Conservation (phyloP, 2,888 invertebrate species). For the Eupithecia exiguata region DNA sequence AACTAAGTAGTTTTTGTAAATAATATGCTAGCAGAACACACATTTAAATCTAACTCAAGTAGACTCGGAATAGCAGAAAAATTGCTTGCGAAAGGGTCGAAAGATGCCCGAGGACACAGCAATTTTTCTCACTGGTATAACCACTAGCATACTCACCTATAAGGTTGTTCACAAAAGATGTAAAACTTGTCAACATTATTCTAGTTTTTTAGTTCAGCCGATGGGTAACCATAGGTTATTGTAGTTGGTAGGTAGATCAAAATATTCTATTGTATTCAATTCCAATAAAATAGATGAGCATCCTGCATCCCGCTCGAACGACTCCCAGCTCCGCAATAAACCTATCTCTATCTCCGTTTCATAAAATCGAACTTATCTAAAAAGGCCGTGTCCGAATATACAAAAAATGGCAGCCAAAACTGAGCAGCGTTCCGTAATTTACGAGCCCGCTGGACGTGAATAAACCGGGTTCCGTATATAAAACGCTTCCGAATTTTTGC, state of each 20-base stretch:
- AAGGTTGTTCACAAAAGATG: background rate
- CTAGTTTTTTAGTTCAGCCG: background rate
- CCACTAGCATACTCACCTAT: background rate
- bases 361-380: conserved; percentile 51
- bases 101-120: background rate
- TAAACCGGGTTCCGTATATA: conserved; percentile 61
- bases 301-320: conserved; percentile 14
- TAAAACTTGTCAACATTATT: background rate
- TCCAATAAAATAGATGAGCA: conserved; percentile 8
- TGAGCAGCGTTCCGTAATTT: conserved; percentile 56
- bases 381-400: conserved; percentile 50
- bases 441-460: conserved; percentile 57
- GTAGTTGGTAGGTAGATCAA: background rate
- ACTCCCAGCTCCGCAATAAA: conserved; percentile 34
- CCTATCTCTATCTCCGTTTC: conserved; percentile 40
- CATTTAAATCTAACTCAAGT: background rate
- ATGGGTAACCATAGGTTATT: background rate
- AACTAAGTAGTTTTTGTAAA: background rate
- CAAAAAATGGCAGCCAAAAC: conserved; percentile 59
- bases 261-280: background rate
- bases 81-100: no score
- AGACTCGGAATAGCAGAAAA: background rate
- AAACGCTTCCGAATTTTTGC: conserved; percentile 60
- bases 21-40: background rate
- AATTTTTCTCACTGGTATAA: background rate